phyloP scores from a whole-genome alignment of 35 echinoderm and acorn worm species.

The Hemicentrotus pulcherrimus region DNA sequence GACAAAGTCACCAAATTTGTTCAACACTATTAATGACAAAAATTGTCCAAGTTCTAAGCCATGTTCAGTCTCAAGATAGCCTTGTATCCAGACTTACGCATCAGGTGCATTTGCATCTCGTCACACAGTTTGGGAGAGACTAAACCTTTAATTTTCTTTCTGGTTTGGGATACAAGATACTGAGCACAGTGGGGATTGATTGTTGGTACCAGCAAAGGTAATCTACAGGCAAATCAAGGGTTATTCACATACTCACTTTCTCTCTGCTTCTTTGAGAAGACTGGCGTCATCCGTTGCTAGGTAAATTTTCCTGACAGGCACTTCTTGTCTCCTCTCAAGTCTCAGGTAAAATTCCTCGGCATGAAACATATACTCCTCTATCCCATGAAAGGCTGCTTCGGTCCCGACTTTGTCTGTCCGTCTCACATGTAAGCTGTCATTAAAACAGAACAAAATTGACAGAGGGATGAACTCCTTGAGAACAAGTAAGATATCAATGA shows the following conservation, averaged over 20 bases:
- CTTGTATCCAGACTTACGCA: too few relatives aligned
- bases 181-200: too few relatives aligned
- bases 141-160: too few relatives aligned
- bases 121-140: too few relatives aligned
- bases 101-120: too few relatives aligned
- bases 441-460: too few relatives aligned
- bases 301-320: constrained; percentile 73
- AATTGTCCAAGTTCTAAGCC: too few relatives aligned
- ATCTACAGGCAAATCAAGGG: neutral
- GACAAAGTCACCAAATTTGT: too few relatives aligned
- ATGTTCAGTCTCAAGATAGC: too few relatives aligned
- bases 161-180: too few relatives aligned
- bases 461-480: too few relatives aligned
- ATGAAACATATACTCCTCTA: constrained; percentile 93
- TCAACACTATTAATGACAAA: too few relatives aligned
- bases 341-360: constrained; percentile 86
- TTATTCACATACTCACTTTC: constrained; percentile 69
- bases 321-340: constrained; percentile 64
- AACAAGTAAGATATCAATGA: neutral
- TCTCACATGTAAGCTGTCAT: constrained; percentile 89
- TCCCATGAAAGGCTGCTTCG: constrained; percentile 93
- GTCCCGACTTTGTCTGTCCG: constrained; percentile 97
- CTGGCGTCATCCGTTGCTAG: constrained; percentile 93
- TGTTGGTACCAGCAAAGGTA: neutral
- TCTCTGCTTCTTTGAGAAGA: constrained; percentile 77